A percentile compares a stretch with the other conserved stretches of the same genome.
phyloP scores from a whole-genome alignment of 2,113 vertebrate species.

The Procavia capensis region DNA sequence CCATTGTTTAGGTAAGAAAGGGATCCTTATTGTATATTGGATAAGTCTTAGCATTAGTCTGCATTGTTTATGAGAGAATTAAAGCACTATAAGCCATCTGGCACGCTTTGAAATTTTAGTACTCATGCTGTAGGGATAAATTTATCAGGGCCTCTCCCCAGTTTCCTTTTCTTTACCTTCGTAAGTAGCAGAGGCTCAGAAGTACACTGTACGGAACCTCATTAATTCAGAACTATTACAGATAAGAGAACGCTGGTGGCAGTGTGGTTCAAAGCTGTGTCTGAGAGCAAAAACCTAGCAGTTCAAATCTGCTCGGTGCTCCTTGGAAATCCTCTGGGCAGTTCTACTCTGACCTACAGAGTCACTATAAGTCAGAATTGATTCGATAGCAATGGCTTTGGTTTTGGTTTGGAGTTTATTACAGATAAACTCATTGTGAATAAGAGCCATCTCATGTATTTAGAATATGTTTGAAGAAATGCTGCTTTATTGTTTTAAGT shows the following conservation, averaged over 20 bases:
- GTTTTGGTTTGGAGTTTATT: too few relatives aligned
- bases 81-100: background rate
- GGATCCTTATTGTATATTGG: background rate
- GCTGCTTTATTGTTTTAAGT: background rate
- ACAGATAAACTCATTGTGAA: background rate
- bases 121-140: background rate
- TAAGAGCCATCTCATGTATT: background rate
- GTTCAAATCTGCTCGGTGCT: too few relatives aligned
- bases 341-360: too few relatives aligned
- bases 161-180: constrained; percentile 13
- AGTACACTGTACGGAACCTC: background rate
- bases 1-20: background rate
- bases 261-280: too few relatives aligned
- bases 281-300: too few relatives aligned
- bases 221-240: background rate
- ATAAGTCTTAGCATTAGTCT: background rate
- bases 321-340: too few relatives aligned
- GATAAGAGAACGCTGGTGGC: too few relatives aligned
- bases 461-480: background rate
- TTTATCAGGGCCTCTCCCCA: background rate
- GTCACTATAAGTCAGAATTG: too few relatives aligned
- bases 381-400: too few relatives aligned
- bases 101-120: background rate
- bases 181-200: background rate
- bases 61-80: background rate